These are phyloP conservation scores for Drosophila rubida DNA, from an alignment of 2,888 invertebrate genomes.

Conservation along the genomic window DNA sequence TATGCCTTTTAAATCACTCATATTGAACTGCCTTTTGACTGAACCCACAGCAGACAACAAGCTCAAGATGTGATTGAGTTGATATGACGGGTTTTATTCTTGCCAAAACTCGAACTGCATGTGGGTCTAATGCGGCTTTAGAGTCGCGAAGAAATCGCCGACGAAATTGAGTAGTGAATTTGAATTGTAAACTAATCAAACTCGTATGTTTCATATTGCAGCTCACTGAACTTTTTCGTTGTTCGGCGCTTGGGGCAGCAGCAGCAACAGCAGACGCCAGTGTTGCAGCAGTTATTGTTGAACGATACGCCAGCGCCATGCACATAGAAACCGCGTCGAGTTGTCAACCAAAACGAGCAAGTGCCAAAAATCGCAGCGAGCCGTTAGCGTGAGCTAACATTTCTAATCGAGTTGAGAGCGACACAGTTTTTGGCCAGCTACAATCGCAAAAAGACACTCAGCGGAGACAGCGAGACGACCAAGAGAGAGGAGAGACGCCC, in stretches of 20 bases:
- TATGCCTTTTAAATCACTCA: too few species aligned
- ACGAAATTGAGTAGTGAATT: too few species aligned
- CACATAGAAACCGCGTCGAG: conserved; percentile 62
- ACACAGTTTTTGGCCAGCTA: conserved; percentile 18
- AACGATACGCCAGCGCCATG: conserved; percentile 73
- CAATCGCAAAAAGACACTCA: conserved; percentile 13
- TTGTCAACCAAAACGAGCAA: conserved; percentile 55
- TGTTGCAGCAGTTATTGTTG: conserved; percentile 62
- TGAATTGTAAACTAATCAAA: neutral
- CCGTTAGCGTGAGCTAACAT: conserved; percentile 52
- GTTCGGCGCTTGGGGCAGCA: conserved; percentile 47
- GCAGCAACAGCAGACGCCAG: conserved; percentile 14
- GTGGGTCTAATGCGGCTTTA: neutral
- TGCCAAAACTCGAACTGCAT: neutral
- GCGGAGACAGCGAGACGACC: neutral
- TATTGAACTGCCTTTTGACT: neutral
- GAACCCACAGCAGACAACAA: too few species aligned
- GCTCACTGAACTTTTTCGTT: conserved; percentile 11
- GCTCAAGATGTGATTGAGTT: neutral
- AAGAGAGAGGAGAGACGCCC: conserved; percentile 6
- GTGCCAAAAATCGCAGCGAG: conserved; percentile 64
- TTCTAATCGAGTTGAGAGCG: conserved; percentile 9
- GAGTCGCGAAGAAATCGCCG: neutral
- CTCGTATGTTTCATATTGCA: conserved; percentile 5
- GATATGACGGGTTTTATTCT: neutral